Percentiles rank a stretch among this genome's conserved stretches.
phyloP scores from a whole-genome alignment of 2,797 vertebrate species.

The Lagodon rhomboides region DNA sequence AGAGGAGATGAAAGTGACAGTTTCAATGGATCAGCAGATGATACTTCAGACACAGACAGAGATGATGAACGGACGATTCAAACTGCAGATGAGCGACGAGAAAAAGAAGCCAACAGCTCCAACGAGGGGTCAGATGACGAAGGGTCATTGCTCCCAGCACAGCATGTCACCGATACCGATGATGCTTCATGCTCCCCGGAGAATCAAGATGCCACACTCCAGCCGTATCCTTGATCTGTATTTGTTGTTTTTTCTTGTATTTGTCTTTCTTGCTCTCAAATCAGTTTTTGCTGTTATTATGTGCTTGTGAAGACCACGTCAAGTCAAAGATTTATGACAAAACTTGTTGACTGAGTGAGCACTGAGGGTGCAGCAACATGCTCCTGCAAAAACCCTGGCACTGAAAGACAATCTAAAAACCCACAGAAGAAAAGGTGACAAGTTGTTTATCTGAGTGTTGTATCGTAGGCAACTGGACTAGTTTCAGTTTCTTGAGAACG shows the following conservation, averaged over 20 bases:
- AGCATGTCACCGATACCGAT: not conserved
- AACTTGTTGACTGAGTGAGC: not conserved
- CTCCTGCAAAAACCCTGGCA: no score
- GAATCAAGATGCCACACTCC: slow-evolving; percentile 25
- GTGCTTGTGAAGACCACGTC: not conserved
- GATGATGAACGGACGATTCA: slow-evolving; percentile 28
- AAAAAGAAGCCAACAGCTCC: slow-evolving; percentile 4
- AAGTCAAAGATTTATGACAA: slow-evolving; percentile 9
- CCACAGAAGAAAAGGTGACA: no score
- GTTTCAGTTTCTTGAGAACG: no score
- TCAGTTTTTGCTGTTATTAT: not conserved
- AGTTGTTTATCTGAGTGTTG: no score
- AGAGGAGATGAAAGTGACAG: slow-evolving; percentile 30
- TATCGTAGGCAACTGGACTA: no score
- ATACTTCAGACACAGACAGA: slow-evolving; percentile 47
- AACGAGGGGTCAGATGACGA: slow-evolving; percentile 17
- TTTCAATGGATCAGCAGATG: slow-evolving; percentile 47
- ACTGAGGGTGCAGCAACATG: no score
- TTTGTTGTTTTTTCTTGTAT: not conserved
- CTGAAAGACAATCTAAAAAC: no score
- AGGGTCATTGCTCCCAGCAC: slow-evolving; percentile 16
- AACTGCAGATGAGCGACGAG: slow-evolving; percentile 11
- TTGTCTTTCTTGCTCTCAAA: not conserved
- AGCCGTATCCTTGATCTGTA: slow-evolving; percentile 82
- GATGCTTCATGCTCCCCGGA: slow-evolving; percentile 22